A percentile compares a stretch with the other conserved stretches of the same genome.
Evolutionary conservation across 1,140 invertebrate species (phyloP).

Genomic region (Aphis craccivora): DNA sequence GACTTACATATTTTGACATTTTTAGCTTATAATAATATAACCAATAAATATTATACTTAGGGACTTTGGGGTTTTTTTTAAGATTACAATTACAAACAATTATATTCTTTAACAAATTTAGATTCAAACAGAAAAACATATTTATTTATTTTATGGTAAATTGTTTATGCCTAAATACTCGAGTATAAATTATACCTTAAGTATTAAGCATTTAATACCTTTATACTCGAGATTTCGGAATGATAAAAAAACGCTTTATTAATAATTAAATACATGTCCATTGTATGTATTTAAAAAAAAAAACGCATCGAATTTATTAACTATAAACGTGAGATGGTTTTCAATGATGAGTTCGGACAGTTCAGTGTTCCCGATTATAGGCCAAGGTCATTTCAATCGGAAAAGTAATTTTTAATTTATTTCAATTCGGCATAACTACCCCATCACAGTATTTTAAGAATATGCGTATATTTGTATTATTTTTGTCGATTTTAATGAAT

Average conservation of each 20-base stretch:
- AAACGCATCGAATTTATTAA: not conserved
- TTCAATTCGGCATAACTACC: not conserved
- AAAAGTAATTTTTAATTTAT: not conserved
- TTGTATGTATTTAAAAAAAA: slow-evolving; percentile 4
- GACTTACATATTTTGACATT: too few species aligned
- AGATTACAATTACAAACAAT: not conserved
- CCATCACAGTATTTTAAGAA: not conserved
- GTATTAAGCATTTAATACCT: not conserved
- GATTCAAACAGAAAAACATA: not conserved
- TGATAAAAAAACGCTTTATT: not conserved
- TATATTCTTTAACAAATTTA: too few species aligned
- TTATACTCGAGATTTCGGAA: not conserved
- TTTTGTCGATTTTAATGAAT: not conserved
- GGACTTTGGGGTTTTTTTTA: not conserved
- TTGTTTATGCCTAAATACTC: not conserved
- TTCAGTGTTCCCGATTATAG: not conserved
- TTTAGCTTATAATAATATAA: not conserved
- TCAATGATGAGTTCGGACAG: not conserved
- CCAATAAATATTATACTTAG: not conserved
- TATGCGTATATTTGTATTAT: not conserved
- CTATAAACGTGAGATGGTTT: not conserved
- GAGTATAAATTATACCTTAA: not conserved
- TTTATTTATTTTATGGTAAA: not conserved
- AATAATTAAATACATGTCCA: not conserved
- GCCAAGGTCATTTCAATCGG: slow-evolving; percentile 7